Evolutionary conservation across 2,113 vertebrate species (phyloP), one percentile per base, ranked within the genome.

Genomic region (Chionodraco myersi): DNA sequence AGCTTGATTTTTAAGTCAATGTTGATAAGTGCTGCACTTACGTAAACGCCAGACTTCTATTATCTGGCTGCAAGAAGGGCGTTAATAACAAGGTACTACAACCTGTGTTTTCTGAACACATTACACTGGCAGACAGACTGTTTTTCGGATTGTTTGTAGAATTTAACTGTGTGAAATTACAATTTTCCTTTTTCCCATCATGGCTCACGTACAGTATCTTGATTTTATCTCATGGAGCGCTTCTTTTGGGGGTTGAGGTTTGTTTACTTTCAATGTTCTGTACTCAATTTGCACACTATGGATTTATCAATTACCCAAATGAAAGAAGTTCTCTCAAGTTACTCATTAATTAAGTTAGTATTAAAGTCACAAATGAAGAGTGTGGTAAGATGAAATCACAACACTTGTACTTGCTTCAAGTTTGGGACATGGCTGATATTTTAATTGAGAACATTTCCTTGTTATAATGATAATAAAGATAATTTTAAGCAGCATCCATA

Each of bases 181-280:
- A 82, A 73, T 80, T 86, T 88, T 86, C 75, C 71, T 34, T 44
- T 56, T 54, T 54, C 52, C 52, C 66, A 34, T 58, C 80, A 58
- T 80, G 60, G 53, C 48, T 68, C 69, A 60, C 66, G 10, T 30
- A 30, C 30, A 30, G 30, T 51, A 53, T 77, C 59, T 76, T 45
- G 56, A 79, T 67, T 59, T 45, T 51, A 78, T 89, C 79, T 85
- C 66, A 34, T 13, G 58, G 49, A 65, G 45, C 76, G 86, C 52
- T 73, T 83, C 66, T 44, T 9, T 4, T 7, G 26, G 44, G 75
- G 56, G 80, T 54, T 53, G 18, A 64, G 3, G 12, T 76, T 63
- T 79, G 82, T 88, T 91, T 86, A 88, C 74, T 77, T 83, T 79
- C 14, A 79, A 53, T 87, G 77, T 75, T 53, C 80, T 84, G 66